These are phyloP conservation scores for Acropora yongei DNA, from an alignment of 64 coral and sea anemone species.

Conservation along the genomic window DNA sequence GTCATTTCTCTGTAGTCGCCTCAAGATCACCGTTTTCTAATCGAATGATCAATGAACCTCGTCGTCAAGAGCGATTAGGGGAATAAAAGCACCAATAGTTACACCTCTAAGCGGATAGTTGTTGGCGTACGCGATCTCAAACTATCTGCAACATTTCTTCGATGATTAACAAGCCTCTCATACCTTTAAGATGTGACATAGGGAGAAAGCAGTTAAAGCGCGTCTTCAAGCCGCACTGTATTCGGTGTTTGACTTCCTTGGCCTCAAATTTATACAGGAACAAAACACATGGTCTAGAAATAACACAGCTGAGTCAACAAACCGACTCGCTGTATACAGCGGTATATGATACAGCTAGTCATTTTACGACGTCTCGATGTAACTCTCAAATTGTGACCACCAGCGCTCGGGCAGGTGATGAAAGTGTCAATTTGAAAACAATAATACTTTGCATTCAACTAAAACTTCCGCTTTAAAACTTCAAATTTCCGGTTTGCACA, in stretches of 20 bases:
- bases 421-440: neutral
- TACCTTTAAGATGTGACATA: constrained; percentile 1
- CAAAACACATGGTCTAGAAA: neutral
- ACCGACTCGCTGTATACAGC: neutral
- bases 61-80: too few species aligned
- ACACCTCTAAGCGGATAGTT: too few species aligned
- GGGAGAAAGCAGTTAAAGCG: neutral
- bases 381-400: neutral
- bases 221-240: neutral
- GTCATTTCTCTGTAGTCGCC: too few species aligned
- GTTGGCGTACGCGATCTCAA: neutral
- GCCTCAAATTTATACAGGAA: neutral
- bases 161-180: neutral
- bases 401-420: neutral
- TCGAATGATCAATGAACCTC: too few species aligned
- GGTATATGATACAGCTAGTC: neutral
- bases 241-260: neutral
- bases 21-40: too few species aligned
- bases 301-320: neutral
- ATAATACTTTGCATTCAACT: neutral
- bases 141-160: too few species aligned
- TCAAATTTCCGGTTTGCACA: too few species aligned
- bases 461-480: too few species aligned
- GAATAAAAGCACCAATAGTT: too few species aligned
- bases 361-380: neutral